Evolutionary conservation across 1,140 invertebrate genomes (phyloP).

Genomic region (Physella acuta): DNA sequence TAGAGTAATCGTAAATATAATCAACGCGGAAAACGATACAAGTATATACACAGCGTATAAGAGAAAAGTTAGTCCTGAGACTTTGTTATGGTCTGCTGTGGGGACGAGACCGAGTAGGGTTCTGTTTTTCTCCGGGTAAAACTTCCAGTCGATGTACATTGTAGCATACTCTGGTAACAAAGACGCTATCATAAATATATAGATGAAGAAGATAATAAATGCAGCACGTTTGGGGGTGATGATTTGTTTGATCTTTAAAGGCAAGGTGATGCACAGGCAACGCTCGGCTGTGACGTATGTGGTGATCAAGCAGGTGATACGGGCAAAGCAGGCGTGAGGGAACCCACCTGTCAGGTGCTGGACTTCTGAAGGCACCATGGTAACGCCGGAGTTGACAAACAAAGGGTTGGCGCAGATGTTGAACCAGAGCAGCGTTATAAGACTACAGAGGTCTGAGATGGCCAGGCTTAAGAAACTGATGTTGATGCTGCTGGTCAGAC

Average conservation of each 20-base stretch:
- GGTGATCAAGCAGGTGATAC: background rate
- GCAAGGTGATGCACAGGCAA: too few relatives aligned
- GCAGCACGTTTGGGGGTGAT: background rate
- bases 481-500: too few relatives aligned
- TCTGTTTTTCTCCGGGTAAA: background rate
- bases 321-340: constrained; percentile 8
- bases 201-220: background rate
- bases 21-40: background rate
- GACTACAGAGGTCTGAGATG: too few relatives aligned
- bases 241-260: too few relatives aligned
- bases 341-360: background rate
- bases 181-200: background rate
- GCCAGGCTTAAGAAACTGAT: too few relatives aligned
- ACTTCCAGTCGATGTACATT: background rate
- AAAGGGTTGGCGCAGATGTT: too few relatives aligned
- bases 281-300: background rate
- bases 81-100: background rate
- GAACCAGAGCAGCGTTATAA: too few relatives aligned
- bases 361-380: background rate
- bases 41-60: background rate
- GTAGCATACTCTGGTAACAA: background rate
- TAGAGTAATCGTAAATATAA: background rate
- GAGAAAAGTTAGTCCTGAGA: background rate
- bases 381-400: background rate
- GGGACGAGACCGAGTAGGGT: background rate